Evolutionary conservation across 1,140 invertebrate species (phyloP), one percentile per base, ranked within the genome.

Genomic region (Lysiphlebus fabarum): DNA sequence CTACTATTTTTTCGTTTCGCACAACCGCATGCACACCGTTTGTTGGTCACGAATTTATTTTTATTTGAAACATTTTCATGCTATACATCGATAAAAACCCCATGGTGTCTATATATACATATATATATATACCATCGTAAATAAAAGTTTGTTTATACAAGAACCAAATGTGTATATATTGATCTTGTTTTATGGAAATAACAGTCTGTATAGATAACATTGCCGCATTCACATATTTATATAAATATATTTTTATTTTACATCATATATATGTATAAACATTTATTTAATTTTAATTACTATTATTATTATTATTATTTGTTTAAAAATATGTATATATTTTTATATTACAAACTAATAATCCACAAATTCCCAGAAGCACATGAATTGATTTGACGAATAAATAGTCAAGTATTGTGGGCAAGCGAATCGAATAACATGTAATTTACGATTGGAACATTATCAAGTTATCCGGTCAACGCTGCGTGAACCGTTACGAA

Each of bases 391-490:
- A 55, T 51, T 61, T 56, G 58, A 58, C 47, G 53, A 58, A 61
- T 61, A 64, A 61, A 53, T 60, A 58, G 56, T 47, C 54, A 42
- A 60, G 55, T 57, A 56, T 61, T 53, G 48, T 54, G 48, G 48
- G 43, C 50, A 50, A 62, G 53, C 42, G 53, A 58, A 58, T 60
- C 57, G 58, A 61, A 64, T 61, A 64, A 64, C 59, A 58, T 64
- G 59, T 60, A 64, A 64, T 56, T 64, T 64, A 64, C 59, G 62
- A 64, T 64, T 64, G 62, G 62, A 58, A 60, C 59, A 64, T 61
- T 60, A 60, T 64, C 62, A 60, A 64, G 58, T 64, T 61, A 64
- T 64, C 62, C 58, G 56, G 56, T 64, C 62, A 64, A 58, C 58
- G 59, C 62, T 34, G 56, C 59, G 49, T 53, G 58, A 63, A 53